phyloP scores from a whole-genome alignment of 2,797 vertebrate species.

The Varecia variegata region DNA sequence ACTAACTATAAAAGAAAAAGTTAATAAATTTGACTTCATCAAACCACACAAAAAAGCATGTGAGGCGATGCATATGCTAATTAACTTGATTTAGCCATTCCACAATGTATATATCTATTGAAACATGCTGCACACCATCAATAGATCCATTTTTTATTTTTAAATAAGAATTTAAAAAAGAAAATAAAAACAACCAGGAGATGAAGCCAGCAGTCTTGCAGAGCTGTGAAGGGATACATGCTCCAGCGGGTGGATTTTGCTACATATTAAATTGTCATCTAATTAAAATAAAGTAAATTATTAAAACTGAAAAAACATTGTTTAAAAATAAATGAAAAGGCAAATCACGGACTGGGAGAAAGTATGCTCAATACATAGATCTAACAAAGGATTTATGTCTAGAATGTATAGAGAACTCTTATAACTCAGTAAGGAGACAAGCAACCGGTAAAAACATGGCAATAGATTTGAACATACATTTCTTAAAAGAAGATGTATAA shows the following conservation, averaged over 20 bases:
- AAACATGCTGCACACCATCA: neutral
- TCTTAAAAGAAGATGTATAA: neutral
- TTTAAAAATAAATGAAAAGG: neutral
- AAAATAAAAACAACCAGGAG: neutral
- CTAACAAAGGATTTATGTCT: neutral
- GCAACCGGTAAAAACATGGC: neutral
- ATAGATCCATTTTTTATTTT: neutral
- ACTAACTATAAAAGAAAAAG: neutral
- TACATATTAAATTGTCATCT: neutral
- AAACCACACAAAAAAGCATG: neutral
- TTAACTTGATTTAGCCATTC: neutral
- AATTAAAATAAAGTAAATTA: neutral
- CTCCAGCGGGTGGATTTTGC: neutral
- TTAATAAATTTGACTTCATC: neutral
- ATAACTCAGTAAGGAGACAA: neutral
- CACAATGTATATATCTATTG: neutral
- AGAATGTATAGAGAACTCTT: neutral
- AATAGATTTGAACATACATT: neutral
- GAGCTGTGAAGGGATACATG: neutral
- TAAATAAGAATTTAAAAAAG: neutral
- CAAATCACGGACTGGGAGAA: neutral
- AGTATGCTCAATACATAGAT: neutral
- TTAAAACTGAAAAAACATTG: neutral
- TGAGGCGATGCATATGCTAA: neutral
- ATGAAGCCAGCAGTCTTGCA: neutral